Base-by-base conservation (phyloP, 2,888 invertebrate genomes). In the Heliconius ethilla region DNA sequence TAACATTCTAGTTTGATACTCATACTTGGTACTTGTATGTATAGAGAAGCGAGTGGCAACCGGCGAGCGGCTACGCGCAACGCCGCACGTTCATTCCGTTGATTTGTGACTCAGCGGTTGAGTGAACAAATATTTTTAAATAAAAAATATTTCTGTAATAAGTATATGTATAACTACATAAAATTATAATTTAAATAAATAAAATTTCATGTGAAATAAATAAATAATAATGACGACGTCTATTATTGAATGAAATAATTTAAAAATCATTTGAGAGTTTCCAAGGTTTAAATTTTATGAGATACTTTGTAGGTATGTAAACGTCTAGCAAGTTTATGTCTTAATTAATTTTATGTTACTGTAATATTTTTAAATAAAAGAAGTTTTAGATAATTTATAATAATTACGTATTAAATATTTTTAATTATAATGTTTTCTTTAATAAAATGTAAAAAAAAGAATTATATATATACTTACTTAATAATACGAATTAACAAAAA, bases 1-100 rank as follows among this genome's bases (percentile, higher is more conserved):
- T 72, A 72, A 72, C 59, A 72, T 72, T 72, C 72, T 72, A 37
- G 72, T 72, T 72, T 72, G 72, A 72, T 72, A 72, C 72, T 63
- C 15, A 15, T 13, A 27, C 59, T 59, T 10, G 59, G n/a, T 27
- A 63, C 27, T 15, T 15, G 27, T 27, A 25, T 15, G 25, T 25
- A 63, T 15, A 27, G 63, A 13, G 62, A 27, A 33, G 66, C 51
- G 29, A 33, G 66, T 9, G 66, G 69, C 40, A 69, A 27, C 40
- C 40, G 40, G 69, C 69, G 40, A 15, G 69, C 59, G 69, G 66
- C 67, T 75, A 75, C 69, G 75, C 75, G 75, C 69, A 40, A 67
- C 69, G 67, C 75, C 75, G 75, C 75, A 75, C 75, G 75, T 75
- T 67, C 59, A 37, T 18, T 37, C 25, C 27, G 59, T 25, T 65